These are phyloP conservation scores for Lacerta agilis DNA, from an alignment of 2,797 vertebrate species.

Conservation along the genomic window DNA sequence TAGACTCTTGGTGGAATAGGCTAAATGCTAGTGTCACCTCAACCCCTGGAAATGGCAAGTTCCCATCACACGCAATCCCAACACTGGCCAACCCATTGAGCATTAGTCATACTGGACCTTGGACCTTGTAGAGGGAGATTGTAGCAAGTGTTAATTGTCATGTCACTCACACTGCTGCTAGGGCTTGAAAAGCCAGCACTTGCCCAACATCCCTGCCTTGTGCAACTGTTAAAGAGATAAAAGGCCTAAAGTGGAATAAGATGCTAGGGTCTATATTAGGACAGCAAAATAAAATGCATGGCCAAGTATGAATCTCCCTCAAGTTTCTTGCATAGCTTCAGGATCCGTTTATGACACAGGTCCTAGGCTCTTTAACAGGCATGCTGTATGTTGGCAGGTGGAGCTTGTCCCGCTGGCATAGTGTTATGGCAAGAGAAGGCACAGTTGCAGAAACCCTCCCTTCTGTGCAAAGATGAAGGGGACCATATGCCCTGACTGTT, in stretches of 20 bases:
- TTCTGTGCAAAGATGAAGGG: too few species aligned
- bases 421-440: too few species aligned
- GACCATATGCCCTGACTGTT: too few species aligned
- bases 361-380: too few species aligned
- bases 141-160: background rate
- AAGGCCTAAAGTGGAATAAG: background rate
- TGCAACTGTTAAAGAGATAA: background rate
- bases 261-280: background rate
- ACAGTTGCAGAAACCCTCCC: too few species aligned
- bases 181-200: background rate
- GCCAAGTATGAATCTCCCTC: background rate
- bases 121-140: background rate
- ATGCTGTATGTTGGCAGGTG: too few species aligned
- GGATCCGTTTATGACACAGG: too few species aligned
- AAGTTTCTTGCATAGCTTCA: too few species aligned
- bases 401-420: too few species aligned
- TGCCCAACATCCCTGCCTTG: background rate
- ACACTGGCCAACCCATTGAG: background rate
- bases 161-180: slow-evolving; percentile 15
- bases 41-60: background rate
- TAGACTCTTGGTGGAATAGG: background rate
- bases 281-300: too few species aligned
- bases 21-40: background rate
- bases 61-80: background rate
- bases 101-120: background rate